Conservation (phyloP, 1,140 invertebrate genomes). For the Drosophila arizonae region DNA sequence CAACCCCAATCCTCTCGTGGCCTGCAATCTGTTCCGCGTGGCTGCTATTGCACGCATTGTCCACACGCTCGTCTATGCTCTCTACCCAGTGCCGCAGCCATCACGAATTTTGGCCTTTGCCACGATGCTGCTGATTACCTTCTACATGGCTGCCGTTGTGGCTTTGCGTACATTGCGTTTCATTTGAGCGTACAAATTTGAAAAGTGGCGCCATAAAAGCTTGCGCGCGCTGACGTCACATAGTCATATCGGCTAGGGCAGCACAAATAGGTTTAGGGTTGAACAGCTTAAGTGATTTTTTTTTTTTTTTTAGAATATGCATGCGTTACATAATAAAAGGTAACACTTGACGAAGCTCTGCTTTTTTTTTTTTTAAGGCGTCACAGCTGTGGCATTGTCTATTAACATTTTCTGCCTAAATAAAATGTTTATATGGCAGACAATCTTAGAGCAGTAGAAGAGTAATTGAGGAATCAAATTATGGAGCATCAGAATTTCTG, state of each 20-base stretch:
- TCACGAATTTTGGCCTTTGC: slow-evolving; percentile 84
- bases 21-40: slow-evolving; percentile 84
- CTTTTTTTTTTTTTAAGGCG: neutral
- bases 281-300: neutral
- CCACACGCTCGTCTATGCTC: slow-evolving; percentile 86
- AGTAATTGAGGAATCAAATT: too few relatives aligned
- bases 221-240: slow-evolving; percentile 2
- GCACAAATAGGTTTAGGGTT: slow-evolving; percentile 19
- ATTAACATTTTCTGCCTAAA: neutral
- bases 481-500: neutral
- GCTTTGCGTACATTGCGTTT: slow-evolving; percentile 65
- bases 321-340: slow-evolving; percentile 13
- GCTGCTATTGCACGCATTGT: slow-evolving; percentile 85
- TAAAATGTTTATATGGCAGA: too few relatives aligned
- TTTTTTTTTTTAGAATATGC: slow-evolving; percentile 1
- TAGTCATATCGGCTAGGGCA: neutral
- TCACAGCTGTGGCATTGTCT: neutral
- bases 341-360: neutral
- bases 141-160: slow-evolving; percentile 84
- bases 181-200: slow-evolving; percentile 37
- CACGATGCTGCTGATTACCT: slow-evolving; percentile 83
- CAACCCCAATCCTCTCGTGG: slow-evolving; percentile 83
- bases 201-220: slow-evolving; percentile 14
- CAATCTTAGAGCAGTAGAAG: too few relatives aligned
- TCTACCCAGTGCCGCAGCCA: slow-evolving; percentile 85